A percentile compares a stretch with the other conserved stretches of the same genome.
Conservation (phyloP, 2,888 invertebrate species). For the Ophion ventricosus region DNA sequence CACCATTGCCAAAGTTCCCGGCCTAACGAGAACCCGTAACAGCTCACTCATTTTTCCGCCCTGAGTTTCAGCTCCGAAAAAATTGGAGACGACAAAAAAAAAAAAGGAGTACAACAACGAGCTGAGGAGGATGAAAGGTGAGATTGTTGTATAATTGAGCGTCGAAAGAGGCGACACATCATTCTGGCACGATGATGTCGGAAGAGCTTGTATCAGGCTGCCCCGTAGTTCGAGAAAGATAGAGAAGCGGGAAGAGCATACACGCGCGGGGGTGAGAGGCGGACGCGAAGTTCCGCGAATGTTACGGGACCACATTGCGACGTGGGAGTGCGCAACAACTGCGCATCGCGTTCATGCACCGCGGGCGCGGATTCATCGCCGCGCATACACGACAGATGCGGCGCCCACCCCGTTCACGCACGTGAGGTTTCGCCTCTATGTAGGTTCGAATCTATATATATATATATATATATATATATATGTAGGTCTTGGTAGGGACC, state of each 20-base stretch:
- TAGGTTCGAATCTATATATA: constrained; percentile 10
- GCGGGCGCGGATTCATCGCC: constrained; percentile 70
- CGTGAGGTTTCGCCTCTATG: constrained; percentile 65
- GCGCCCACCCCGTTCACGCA: constrained; percentile 55
- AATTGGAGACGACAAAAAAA: no score
- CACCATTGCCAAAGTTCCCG: no score
- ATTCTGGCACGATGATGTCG: background rate
- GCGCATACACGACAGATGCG: constrained; percentile 68
- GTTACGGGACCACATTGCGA: constrained; percentile 83
- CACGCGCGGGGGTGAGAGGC: constrained; percentile 41
- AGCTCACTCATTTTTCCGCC: no score
- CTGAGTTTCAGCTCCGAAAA: no score
- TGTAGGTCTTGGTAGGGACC: background rate
- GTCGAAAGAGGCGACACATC: background rate
- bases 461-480: constrained; percentile 14
- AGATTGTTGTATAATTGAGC: constrained; percentile 1
- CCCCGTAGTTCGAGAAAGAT: constrained; percentile 34
- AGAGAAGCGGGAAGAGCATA: constrained; percentile 2
- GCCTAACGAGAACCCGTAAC: no score
- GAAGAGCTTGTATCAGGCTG: background rate
- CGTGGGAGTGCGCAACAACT: constrained; percentile 81
- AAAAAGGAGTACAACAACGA: no score
- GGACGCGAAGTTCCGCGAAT: constrained; percentile 79
- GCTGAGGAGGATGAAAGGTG: background rate
- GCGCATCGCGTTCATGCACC: constrained; percentile 73